phyloP scores from a whole-genome alignment of 2,113 vertebrate species.

The Scolopax mira region DNA sequence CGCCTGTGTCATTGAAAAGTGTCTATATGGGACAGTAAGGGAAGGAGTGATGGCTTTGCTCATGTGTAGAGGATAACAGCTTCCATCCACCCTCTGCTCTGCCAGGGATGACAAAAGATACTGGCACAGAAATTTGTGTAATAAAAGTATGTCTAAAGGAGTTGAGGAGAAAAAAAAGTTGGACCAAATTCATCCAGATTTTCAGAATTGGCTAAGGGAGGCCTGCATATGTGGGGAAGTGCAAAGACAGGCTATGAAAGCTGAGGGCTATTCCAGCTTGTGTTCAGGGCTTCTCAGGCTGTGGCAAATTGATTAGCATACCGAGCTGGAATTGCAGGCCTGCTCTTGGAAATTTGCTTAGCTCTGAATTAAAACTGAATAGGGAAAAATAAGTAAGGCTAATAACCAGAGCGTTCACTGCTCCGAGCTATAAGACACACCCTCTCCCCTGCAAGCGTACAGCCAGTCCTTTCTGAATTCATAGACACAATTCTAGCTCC shows the following conservation, averaged over 20 bases:
- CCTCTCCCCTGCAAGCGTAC: neutral
- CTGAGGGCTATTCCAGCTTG: neutral
- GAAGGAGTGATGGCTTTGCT: neutral
- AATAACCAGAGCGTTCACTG: neutral
- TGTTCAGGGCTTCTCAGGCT: neutral
- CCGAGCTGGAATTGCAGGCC: neutral
- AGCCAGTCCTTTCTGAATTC: neutral
- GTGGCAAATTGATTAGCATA: neutral
- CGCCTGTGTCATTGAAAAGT: neutral
- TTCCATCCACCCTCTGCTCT: neutral
- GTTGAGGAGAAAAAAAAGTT: neutral
- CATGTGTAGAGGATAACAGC: neutral
- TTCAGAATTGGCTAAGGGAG: neutral
- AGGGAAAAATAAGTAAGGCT: neutral
- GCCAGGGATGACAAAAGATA: neutral
- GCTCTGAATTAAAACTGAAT: neutral
- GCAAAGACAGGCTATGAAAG: neutral
- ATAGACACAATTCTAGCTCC: neutral
- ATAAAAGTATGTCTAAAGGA: neutral
- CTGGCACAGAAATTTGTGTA: neutral
- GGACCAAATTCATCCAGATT: neutral
- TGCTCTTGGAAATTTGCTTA: constrained; percentile 21
- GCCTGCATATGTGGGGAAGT: neutral
- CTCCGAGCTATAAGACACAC: neutral
- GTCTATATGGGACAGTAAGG: neutral